Conservation (phyloP, 2,797 vertebrate genomes). For the Xenops minutus region DNA sequence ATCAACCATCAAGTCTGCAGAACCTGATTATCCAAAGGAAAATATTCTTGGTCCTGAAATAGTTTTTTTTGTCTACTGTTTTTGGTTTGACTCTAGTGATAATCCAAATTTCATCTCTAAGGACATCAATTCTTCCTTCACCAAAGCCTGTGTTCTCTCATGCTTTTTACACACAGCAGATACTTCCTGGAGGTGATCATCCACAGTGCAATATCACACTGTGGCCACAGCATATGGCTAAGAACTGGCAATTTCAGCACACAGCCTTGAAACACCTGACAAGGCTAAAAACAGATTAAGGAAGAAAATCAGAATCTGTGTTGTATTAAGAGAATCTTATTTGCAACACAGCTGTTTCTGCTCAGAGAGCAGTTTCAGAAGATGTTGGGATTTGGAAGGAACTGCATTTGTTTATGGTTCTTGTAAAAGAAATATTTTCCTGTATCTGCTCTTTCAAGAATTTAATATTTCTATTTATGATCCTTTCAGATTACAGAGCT, state of each 20-base stretch:
- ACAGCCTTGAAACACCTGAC: neutral
- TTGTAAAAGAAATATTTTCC: neutral
- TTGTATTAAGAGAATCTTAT: neutral
- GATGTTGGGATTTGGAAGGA: neutral
- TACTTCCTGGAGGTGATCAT: neutral
- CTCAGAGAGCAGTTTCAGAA: neutral
- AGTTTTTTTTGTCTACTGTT: neutral
- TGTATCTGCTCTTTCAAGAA: neutral
- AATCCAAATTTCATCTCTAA: neutral
- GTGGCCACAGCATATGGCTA: neutral
- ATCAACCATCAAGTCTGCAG: neutral
- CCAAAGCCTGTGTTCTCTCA: neutral
- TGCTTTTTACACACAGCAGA: neutral
- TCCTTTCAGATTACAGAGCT: neutral
- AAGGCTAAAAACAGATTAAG: neutral
- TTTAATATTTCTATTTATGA: neutral
- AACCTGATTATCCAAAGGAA: neutral
- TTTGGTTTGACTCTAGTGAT: neutral
- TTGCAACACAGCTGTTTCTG: neutral
- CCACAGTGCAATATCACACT: neutral
- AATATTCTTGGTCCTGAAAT: neutral
- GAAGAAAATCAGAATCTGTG: neutral
- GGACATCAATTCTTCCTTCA: neutral
- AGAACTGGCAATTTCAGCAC: neutral
- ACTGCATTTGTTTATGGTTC: neutral